Conservation (phyloP, 2,797 vertebrate genomes). For the Myiotriccus ornatus region DNA sequence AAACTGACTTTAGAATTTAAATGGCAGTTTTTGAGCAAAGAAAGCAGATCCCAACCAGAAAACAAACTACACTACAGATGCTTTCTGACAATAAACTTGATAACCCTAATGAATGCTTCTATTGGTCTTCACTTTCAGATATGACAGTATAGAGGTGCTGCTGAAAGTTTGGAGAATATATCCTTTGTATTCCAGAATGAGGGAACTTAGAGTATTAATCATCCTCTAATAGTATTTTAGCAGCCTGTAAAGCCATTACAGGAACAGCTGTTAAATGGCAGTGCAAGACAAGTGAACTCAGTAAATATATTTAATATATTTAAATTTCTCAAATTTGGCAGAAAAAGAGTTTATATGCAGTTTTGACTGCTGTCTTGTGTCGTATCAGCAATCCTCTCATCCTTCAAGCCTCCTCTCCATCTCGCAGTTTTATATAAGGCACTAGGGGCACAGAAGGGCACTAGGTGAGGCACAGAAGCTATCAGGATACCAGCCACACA, state of each 20-base stretch:
- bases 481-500: neutral
- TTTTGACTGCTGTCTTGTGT: neutral
- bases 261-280: neutral
- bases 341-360: neutral
- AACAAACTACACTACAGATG: neutral
- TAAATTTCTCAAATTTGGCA: neutral
- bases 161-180: neutral
- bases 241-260: neutral
- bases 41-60: neutral
- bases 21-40: neutral
- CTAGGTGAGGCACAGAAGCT: neutral
- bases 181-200: neutral
- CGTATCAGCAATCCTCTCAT: neutral
- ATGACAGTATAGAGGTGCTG: neutral
- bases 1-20: neutral
- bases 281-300: neutral
- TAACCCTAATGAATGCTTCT: neutral
- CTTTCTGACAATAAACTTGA: neutral
- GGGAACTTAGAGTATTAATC: neutral
- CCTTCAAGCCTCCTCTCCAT: neutral
- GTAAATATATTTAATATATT: neutral
- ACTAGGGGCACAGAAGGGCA: neutral
- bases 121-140: neutral
- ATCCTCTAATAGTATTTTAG: neutral
- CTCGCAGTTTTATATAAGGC: neutral